Percentiles rank a stretch among this genome's conserved stretches.
phyloP scores from a whole-genome alignment of 2,888 invertebrate species.

The Craniophora ligustri region DNA sequence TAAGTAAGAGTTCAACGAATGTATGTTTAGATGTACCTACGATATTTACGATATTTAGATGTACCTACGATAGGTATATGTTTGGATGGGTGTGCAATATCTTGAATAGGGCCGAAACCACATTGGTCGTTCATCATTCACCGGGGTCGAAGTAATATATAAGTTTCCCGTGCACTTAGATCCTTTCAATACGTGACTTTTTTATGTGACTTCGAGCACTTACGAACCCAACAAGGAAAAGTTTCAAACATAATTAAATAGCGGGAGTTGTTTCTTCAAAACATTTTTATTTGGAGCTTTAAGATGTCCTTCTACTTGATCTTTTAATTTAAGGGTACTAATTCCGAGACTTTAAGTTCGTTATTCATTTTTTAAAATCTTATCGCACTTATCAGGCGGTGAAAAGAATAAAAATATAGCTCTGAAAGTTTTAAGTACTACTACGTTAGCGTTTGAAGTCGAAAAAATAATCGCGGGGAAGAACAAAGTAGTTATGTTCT shows the following conservation, averaged over 20 bases:
- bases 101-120: too few species aligned
- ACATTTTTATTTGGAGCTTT: not conserved
- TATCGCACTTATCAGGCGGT: not conserved
- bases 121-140: not conserved
- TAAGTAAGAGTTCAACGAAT: too few species aligned
- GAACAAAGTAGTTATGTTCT: not conserved
- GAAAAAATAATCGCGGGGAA: too few species aligned
- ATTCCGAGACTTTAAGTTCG: not conserved
- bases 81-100: too few species aligned
- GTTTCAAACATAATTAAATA: slow-evolving; percentile 17
- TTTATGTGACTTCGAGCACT: slow-evolving; percentile 9
- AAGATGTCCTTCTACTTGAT: not conserved
- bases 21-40: too few species aligned
- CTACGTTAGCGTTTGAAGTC: too few species aligned
- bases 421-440: too few species aligned
- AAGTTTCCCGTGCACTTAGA: slow-evolving; percentile 6
- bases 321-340: not conserved
- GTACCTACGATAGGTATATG: too few species aligned
- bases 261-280: not conserved
- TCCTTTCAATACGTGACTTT: slow-evolving; percentile 12
- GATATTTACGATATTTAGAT: too few species aligned
- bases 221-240: slow-evolving; percentile 1
- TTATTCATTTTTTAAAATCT: not conserved
- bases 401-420: not conserved
- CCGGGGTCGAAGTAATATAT: slow-evolving; percentile 2